Percentiles rank a stretch among this genome's conserved stretches.
Evolutionary conservation across 2,113 vertebrate genomes (phyloP).

Genomic region (Dascyllus trimaculatus): DNA sequence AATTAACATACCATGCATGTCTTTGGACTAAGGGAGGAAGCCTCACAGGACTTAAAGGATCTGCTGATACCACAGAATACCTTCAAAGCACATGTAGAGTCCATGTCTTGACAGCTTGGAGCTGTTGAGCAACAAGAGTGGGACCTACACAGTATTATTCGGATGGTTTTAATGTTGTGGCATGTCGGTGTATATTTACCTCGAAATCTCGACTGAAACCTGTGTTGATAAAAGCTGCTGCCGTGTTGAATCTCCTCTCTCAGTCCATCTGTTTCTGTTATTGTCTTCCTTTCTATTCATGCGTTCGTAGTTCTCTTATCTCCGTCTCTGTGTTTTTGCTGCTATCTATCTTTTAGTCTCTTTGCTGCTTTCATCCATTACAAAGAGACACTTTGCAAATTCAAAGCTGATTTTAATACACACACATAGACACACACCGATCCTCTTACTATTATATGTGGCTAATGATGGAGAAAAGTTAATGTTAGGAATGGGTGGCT

Average conservation of each 20-base stretch:
- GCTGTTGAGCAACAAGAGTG: no score
- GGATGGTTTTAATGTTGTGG: no score
- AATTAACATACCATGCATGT: no score
- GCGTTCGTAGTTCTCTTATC: conserved; percentile 25
- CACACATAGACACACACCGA: not conserved
- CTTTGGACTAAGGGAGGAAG: no score
- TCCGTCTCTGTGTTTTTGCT: conserved; percentile 1
- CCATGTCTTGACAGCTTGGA: no score
- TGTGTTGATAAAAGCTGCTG: not conserved
- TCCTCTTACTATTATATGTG: not conserved
- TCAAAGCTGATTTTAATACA: conserved; percentile 37
- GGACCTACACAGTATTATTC: no score
- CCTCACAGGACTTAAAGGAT: no score
- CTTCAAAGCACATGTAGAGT: no score
- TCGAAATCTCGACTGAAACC: not conserved
- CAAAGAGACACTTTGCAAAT: conserved; percentile 40
- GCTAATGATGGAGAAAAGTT: conserved; percentile 62
- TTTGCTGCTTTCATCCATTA: conserved; percentile 27
- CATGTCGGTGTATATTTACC: no score
- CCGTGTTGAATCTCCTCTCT: not conserved
- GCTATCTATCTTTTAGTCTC: not conserved
- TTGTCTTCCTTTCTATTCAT: conserved; percentile 4
- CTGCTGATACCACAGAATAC: no score
- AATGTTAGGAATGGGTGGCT: conserved; percentile 28
- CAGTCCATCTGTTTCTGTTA: conserved; percentile 34